Percentiles rank a stretch among this genome's conserved stretches.
phyloP scores from a whole-genome alignment of 2,113 vertebrate species.

The Callospermophilus lateralis region DNA sequence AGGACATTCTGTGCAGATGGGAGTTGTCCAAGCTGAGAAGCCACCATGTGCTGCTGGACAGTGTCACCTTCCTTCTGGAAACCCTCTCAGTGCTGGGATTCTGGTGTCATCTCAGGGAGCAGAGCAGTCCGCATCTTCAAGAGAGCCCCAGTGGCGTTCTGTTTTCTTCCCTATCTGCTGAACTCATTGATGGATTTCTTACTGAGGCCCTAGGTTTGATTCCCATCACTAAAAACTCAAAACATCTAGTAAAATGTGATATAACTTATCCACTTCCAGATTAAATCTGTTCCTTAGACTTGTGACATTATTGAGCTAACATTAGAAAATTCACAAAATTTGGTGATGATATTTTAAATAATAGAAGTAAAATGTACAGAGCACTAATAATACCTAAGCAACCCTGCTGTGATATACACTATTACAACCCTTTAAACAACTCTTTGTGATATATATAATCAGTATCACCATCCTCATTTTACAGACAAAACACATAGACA shows the following conservation, averaged over 20 bases:
- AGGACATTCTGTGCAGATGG: background rate
- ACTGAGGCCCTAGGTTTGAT: too few relatives aligned
- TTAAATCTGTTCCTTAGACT: background rate
- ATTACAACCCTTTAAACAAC: background rate
- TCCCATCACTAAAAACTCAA: too few relatives aligned
- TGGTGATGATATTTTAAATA: background rate
- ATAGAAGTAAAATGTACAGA: background rate
- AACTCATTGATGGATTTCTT: background rate
- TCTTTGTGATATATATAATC: background rate
- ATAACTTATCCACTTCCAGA: constrained; percentile 30
- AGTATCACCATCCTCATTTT: background rate
- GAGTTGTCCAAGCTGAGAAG: background rate
- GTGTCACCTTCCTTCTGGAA: background rate
- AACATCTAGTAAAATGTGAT: background rate
- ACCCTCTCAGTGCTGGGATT: background rate
- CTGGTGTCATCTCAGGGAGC: background rate
- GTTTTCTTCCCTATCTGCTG: background rate
- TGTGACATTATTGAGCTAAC: background rate
- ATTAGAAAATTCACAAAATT: background rate
- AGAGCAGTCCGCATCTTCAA: background rate
- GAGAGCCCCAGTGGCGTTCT: background rate
- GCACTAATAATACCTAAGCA: background rate
- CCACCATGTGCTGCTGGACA: background rate
- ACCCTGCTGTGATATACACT: too few relatives aligned
- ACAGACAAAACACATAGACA: background rate